Conservation (phyloP, 2,888 invertebrate genomes). For the Smittia aterrima region DNA sequence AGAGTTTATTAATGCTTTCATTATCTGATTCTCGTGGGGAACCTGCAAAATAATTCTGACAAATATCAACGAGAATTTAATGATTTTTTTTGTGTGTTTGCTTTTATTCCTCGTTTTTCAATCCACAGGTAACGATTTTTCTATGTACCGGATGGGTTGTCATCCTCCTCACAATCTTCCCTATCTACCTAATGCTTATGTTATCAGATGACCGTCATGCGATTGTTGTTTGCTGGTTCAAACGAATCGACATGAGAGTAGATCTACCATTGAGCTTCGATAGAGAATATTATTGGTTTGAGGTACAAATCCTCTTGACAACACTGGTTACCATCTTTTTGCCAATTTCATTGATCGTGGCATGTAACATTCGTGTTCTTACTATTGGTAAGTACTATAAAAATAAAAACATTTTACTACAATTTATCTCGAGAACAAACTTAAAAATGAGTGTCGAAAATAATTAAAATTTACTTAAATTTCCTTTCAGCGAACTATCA, state of each 20-base stretch:
- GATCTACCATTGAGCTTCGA: slow-evolving; percentile 50
- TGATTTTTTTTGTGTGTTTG: too few relatives aligned
- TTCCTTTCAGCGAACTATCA: slow-evolving; percentile 58
- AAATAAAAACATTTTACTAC: not conserved
- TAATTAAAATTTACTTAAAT: not conserved
- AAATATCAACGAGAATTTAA: too few relatives aligned
- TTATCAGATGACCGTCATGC: slow-evolving; percentile 57
- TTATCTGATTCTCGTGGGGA: too few relatives aligned
- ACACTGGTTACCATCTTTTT: slow-evolving; percentile 57
- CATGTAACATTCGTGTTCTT: slow-evolving; percentile 59
- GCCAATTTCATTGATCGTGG: slow-evolving; percentile 59
- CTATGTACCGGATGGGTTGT: slow-evolving; percentile 58
- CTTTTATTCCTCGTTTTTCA: too few relatives aligned
- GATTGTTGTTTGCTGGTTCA: slow-evolving; percentile 57
- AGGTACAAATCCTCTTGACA: slow-evolving; percentile 56
- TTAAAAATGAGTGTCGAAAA: not conserved
- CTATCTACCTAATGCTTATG: slow-evolving; percentile 58
- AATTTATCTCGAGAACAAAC: not conserved
- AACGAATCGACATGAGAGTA: slow-evolving; percentile 55
- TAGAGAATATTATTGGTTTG: slow-evolving; percentile 35
- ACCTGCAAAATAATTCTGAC: too few relatives aligned
- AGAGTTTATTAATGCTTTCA: too few relatives aligned
- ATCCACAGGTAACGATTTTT: slow-evolving; percentile 55
- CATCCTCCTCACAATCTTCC: slow-evolving; percentile 56
- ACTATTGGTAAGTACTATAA: slow-evolving; percentile 45